phyloP scores from a whole-genome alignment of 1,140 invertebrate species.

The Trinorchestia longiramus region DNA sequence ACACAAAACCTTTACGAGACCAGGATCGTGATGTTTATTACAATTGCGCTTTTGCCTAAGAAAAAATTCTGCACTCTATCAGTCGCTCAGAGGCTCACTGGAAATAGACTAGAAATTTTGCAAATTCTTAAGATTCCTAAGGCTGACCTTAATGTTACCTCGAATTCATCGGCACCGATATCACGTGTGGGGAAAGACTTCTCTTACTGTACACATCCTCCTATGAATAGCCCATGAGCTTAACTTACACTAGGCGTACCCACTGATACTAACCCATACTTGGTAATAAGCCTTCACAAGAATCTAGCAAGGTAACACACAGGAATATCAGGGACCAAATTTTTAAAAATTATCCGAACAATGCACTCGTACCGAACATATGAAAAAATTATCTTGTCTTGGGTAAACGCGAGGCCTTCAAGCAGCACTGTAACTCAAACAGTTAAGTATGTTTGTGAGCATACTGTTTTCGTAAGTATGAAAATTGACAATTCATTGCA shows the following conservation, averaged over 20 bases:
- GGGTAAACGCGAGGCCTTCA: too few species aligned
- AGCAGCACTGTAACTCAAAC: not conserved
- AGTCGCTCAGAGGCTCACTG: not conserved
- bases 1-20: not conserved
- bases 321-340: not conserved
- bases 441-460: not conserved
- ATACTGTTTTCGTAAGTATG: not conserved
- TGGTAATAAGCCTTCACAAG: not conserved
- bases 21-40: not conserved
- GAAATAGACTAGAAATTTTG: not conserved
- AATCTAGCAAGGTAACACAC: not conserved
- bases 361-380: too few species aligned
- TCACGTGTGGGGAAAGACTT: conserved; percentile 35
- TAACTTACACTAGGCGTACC: not conserved
- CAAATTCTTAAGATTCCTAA: not conserved
- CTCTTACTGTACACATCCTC: not conserved
- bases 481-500: not conserved
- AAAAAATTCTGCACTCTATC: too few species aligned
- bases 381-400: not conserved
- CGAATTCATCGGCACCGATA: conserved; percentile 38
- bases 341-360: not conserved
- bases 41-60: not conserved
- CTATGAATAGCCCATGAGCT: not conserved
- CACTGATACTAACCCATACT: not conserved
- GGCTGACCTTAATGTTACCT: not conserved